Base-by-base conservation (phyloP, 2,113 vertebrate genomes). In the Tyto alba region DNA sequence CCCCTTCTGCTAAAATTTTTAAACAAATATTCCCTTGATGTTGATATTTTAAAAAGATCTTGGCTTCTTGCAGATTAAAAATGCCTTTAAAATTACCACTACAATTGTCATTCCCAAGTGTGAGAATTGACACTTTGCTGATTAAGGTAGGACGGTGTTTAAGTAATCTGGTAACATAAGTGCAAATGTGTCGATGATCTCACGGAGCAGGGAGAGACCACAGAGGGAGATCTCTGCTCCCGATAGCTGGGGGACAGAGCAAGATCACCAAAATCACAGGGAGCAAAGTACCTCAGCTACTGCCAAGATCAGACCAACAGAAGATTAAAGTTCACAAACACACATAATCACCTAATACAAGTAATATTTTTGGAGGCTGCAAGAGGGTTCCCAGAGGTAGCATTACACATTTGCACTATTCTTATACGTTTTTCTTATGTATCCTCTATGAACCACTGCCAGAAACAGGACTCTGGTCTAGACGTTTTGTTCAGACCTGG, bases 171-270 rank as follows among this genome's bases (percentile, higher is more conserved):
- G 94, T 60, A 95, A 92, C 84, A 50, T 12, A 90, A 96, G 91
- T 79, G 94, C 80, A 94, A 96, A 96, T 93, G 96, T 93, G 95
- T 75, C 40, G 4, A 95, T 97, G 96, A 95, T 63, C 94, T 97
- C 96, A 96, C 2, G 14, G 95, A 73, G 66, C 20, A 0, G 36
- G 52, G 74, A 76, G 92, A 79, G 86, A 71, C 48, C 36, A 6
- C 73, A 17, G 53, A 47, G 68, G 56, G 76, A 94, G 89, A 92
- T 88, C 78, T 59, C 84, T 36, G 67, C 74, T 91, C 89, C 92
- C 2, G 45, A 91, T 25, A 92, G 92, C 81, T 16, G 41, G 40
- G 80, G 52, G 62, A 85, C 45, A 41, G 40, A 18, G 41, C 1
- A 9, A 36, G 60, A 52, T 17, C 9, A 0, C 36, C 4, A 3